A percentile compares a stretch with the other conserved stretches of the same genome.
Conservation (phyloP, 1,140 invertebrate genomes). For the Frieseomelitta varia region DNA sequence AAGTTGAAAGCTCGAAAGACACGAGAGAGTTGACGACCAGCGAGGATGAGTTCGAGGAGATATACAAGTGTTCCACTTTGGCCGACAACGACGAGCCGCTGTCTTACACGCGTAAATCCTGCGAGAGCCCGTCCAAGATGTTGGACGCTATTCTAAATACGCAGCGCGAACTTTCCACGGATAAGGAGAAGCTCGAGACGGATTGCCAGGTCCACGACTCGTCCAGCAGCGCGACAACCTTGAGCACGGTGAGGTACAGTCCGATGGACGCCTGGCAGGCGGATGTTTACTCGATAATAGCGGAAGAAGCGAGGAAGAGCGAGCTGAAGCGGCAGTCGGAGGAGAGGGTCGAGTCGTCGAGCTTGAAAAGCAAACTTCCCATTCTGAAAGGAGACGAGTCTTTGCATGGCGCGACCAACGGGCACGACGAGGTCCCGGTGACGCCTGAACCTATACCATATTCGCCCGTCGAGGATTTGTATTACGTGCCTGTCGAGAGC, state of each 20-base stretch:
- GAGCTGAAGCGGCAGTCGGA: constrained; percentile 14
- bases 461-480: constrained; percentile 69
- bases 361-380: constrained; percentile 57
- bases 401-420: background rate
- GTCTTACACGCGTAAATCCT: no score
- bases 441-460: constrained; percentile 62
- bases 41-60: constrained; percentile 53
- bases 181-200: constrained; percentile 31
- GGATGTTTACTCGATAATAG: constrained; percentile 75
- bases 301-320: constrained; percentile 60
- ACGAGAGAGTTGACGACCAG: constrained; percentile 35
- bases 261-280: constrained; percentile 73
- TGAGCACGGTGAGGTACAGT: constrained; percentile 83
- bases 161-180: background rate
- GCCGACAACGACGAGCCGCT: background rate
- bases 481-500: background rate
- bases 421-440: constrained; percentile 39
- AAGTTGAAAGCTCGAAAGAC: background rate
- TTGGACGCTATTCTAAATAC: background rate
- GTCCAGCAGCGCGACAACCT: constrained; percentile 81
- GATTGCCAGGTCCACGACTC: constrained; percentile 74
- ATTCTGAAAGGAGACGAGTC: constrained; percentile 51
- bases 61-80: constrained; percentile 28
- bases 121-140: background rate
- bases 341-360: constrained; percentile 48